Conservation (phyloP, 2,797 vertebrate genomes). For the Coilia nasus region DNA sequence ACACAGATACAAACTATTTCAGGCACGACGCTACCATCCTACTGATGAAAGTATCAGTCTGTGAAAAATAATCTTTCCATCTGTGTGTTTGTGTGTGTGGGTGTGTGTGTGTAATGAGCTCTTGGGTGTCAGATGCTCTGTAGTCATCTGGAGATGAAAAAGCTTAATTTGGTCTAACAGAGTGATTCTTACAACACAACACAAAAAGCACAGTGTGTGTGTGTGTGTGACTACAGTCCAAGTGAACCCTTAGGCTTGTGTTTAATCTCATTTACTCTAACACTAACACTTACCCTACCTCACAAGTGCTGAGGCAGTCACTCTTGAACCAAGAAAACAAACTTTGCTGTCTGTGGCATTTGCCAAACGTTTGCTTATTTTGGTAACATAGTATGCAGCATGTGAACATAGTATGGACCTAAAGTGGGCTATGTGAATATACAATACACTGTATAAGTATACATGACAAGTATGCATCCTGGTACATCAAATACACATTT, state of each 20-base stretch:
- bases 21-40: background rate
- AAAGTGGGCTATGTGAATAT: background rate
- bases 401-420: background rate
- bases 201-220: constrained; percentile 27
- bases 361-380: background rate
- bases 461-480: background rate
- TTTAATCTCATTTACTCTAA: background rate
- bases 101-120: background rate
- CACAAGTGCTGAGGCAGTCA: background rate
- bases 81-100: background rate
- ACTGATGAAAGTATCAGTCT: background rate
- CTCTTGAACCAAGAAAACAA: background rate
- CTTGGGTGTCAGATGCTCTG: background rate
- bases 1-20: background rate
- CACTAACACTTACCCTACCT: background rate
- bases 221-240: background rate
- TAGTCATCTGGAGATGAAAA: constrained; percentile 48
- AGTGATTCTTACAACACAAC: background rate
- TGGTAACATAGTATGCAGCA: background rate
- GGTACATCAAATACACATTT: background rate
- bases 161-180: constrained; percentile 11
- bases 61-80: background rate
- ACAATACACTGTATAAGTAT: background rate
- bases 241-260: background rate
- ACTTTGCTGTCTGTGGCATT: background rate